These are phyloP conservation scores for Orius insidiosus DNA, from an alignment of 1,140 invertebrate species.

Conservation along the genomic window DNA sequence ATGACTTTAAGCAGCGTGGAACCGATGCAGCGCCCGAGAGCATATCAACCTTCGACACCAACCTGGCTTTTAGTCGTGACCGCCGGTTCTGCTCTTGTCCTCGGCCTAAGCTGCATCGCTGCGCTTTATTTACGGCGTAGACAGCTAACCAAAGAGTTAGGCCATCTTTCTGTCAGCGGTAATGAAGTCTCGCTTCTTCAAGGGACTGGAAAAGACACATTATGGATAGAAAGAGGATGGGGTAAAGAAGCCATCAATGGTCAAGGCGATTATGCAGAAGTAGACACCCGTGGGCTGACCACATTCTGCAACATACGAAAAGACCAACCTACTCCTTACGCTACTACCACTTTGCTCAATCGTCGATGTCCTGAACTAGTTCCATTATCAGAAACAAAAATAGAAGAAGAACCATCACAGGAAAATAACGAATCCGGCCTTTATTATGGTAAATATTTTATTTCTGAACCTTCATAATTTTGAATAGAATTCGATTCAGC, in stretches of 20 bases:
- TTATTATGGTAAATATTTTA: too few species aligned
- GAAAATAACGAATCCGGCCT: slow-evolving; percentile 14
- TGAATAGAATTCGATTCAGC: neutral
- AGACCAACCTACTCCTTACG: slow-evolving; percentile 59
- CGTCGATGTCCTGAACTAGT: slow-evolving; percentile 8
- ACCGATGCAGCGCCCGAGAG: slow-evolving; percentile 10
- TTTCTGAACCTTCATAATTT: too few species aligned
- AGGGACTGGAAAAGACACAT: slow-evolving; percentile 15
- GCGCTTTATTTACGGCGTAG: slow-evolving; percentile 42
- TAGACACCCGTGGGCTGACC: slow-evolving; percentile 12
- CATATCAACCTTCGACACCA: slow-evolving; percentile 26
- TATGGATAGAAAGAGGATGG: slow-evolving; percentile 18
- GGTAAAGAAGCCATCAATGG: slow-evolving; percentile 9
- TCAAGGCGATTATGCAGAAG: slow-evolving; percentile 14
- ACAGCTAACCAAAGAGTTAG: slow-evolving; percentile 29
- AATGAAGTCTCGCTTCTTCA: slow-evolving; percentile 20
- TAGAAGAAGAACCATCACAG: slow-evolving; percentile 6
- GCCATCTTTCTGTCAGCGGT: slow-evolving; percentile 21
- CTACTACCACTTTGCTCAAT: slow-evolving; percentile 53
- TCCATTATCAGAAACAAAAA: slow-evolving; percentile 13
- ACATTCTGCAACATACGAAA: slow-evolving; percentile 56
- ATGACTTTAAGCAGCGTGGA: slow-evolving; percentile 1
- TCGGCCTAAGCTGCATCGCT: slow-evolving; percentile 37
- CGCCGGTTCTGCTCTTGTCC: slow-evolving; percentile 45
- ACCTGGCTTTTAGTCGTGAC: slow-evolving; percentile 62